Evolutionary conservation across 2,797 vertebrate genomes (phyloP).

Genomic region (Alfaro cultratus): DNA sequence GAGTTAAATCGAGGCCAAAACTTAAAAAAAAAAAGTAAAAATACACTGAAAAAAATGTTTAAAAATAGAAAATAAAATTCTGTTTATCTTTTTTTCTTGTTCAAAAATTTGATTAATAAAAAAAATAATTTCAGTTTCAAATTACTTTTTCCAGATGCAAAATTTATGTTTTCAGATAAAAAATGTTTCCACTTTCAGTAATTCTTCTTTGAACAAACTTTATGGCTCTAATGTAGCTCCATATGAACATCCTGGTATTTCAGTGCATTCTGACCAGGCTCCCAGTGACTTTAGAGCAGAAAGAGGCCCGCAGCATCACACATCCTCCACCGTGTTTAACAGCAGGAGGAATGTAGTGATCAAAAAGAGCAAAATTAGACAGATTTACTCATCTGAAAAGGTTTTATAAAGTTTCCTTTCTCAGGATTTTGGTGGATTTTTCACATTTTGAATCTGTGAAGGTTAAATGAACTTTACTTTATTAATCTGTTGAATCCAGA

Average conservation of each 20-base stretch:
- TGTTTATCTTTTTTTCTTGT: too few species aligned
- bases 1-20: neutral
- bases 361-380: neutral
- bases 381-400: neutral
- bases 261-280: neutral
- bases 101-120: too few species aligned
- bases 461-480: neutral
- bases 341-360: neutral
- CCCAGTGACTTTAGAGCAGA: neutral
- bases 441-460: neutral
- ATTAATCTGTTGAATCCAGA: neutral
- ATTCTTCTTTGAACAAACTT: neutral
- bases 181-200: fast-evolving
- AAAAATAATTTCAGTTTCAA: neutral
- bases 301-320: neutral
- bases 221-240: neutral
- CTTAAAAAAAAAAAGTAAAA: neutral
- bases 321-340: neutral
- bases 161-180: neutral
- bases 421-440: neutral
- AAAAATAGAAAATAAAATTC: neutral
- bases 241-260: neutral
- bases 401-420: neutral
- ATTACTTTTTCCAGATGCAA: neutral
- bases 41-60: neutral